phyloP scores from a whole-genome alignment of 1,140 invertebrate species.

The Amyelois transitella region DNA sequence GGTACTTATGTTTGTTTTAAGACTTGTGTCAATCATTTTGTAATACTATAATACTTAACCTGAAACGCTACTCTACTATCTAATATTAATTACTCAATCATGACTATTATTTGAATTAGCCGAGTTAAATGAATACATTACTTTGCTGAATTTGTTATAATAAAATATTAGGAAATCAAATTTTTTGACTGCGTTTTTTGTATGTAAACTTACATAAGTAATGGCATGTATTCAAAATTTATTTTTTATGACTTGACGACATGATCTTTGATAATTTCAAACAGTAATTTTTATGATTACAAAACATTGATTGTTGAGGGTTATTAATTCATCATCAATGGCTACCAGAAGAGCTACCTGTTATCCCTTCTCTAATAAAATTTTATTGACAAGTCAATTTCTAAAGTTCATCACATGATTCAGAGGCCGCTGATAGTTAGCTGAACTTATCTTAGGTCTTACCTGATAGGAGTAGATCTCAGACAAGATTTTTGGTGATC shows the following conservation, averaged over 20 bases:
- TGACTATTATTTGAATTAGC: not conserved
- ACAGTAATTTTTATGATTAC: too few species aligned
- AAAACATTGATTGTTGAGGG: too few species aligned
- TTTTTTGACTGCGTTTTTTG: too few species aligned
- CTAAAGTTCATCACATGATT: conserved; percentile 14
- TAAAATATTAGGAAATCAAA: not conserved
- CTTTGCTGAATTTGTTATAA: not conserved
- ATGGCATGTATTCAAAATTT: too few species aligned
- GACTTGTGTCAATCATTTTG: not conserved
- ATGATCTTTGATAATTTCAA: too few species aligned
- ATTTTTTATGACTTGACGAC: too few species aligned
- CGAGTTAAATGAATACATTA: not conserved
- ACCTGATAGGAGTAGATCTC: conserved; percentile 33
- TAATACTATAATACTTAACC: not conserved
- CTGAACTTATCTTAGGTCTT: conserved; percentile 31
- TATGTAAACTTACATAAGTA: too few species aligned
- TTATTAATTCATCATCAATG: too few species aligned
- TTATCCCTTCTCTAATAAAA: too few species aligned
- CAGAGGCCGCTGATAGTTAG: conserved; percentile 23
- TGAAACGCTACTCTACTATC: not conserved
- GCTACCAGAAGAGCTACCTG: too few species aligned
- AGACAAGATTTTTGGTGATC: not conserved
- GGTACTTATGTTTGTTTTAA: not conserved
- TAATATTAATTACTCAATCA: not conserved
- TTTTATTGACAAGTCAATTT: not conserved